Conservation (phyloP, 1,140 invertebrate genomes). For the Anadara kagoshimensis region DNA sequence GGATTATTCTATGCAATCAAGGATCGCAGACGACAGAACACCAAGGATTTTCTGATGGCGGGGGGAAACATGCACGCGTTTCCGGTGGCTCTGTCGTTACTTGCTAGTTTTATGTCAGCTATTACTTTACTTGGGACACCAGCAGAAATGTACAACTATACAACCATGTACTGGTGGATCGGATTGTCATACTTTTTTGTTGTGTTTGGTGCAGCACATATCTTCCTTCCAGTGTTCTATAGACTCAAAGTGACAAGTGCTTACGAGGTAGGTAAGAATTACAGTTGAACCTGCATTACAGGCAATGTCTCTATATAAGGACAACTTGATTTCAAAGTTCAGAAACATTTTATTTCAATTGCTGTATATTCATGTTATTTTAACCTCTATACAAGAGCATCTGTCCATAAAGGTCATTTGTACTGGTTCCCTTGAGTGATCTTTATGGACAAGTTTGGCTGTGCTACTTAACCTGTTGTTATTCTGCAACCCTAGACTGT, state of each 20-base stretch:
- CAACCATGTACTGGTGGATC: constrained; percentile 64
- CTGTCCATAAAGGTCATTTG: too few species aligned
- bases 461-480: too few species aligned
- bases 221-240: constrained; percentile 72
- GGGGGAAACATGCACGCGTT: constrained; percentile 82
- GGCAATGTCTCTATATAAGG: too few species aligned
- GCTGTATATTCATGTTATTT: too few species aligned
- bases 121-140: constrained; percentile 91
- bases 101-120: constrained; percentile 88
- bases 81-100: constrained; percentile 65
- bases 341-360: too few species aligned
- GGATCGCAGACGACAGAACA: constrained; percentile 89
- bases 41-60: constrained; percentile 85
- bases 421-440: too few species aligned
- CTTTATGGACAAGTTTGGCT: too few species aligned
- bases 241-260: constrained; percentile 68
- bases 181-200: constrained; percentile 57
- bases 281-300: too few species aligned
- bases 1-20: constrained; percentile 88
- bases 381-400: too few species aligned
- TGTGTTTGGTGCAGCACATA: constrained; percentile 54
- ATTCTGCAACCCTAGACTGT: too few species aligned
- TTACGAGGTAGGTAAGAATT: constrained; percentile 71
- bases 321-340: too few species aligned
- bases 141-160: constrained; percentile 84